Base-by-base conservation (phyloP, 37 sponge, comb jelly and placozoan genomes). In the Beroe forskalii region DNA sequence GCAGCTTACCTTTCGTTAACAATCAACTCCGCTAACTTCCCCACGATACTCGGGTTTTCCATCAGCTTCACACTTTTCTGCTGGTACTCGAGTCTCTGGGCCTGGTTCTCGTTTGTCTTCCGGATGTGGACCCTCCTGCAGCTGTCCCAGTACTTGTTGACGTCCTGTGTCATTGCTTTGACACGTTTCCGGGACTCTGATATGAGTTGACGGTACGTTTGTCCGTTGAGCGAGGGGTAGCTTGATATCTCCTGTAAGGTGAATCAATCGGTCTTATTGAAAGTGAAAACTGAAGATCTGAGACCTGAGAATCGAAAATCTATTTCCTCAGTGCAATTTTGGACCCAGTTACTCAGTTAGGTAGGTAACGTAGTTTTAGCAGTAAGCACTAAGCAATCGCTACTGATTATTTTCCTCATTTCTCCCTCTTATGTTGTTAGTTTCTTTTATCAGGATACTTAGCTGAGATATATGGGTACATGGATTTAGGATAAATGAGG, bases 1-100 rank as follows among this genome's bases (percentile, higher is more conserved):
- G n/a, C n/a, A n/a, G n/a, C n/a, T 43, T 43, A 80, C 86, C 86
- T 80, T 24, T 80, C 86, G 31, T 80, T 38, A 12, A 80, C 86
- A 27, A 80, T 80, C 55, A 80, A 22, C 30, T 80, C 86, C 12
- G 86, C 86, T 43, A 80, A 48, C 35, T 80, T 80, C 8, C 86
- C 40, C 8, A 80, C 86, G 12, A 43, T 37, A 80, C 38, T 38
- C 4, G 44, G 37, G 31, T 80, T 80, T 1, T 80, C 86, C 3
- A 80, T 9, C 30, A 80, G 30, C 55, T 80, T 80, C 30, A 1
- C 55, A 25, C 55, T 44, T 23, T 38, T 80, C 12, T 80, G 86
- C 28, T 80, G 86, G 55, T 44, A 80, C 48, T 80, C 86, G 12
- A 44, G 55, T 43, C 86, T 23, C 86, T 80, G 55, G 40, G 86